Conservation (phyloP, 2,113 vertebrate genomes). For the Irena cyanogastra region DNA sequence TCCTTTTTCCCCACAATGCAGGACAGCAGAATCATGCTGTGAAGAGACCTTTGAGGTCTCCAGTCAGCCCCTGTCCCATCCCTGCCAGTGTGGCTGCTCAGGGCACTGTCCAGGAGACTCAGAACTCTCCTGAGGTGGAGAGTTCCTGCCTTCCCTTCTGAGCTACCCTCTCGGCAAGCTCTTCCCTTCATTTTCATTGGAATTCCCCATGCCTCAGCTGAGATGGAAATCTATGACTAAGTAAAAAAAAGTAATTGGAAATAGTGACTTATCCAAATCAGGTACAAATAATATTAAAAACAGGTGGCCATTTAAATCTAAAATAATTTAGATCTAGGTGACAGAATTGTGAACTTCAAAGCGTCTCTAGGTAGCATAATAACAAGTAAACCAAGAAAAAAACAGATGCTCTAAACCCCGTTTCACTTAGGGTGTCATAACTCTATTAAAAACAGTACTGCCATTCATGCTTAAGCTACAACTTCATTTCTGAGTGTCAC, state of each 20-base stretch:
- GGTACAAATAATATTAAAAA: background rate
- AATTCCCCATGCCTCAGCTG: background rate
- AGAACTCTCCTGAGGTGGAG: background rate
- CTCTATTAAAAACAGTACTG: background rate
- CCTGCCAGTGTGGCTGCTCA: background rate
- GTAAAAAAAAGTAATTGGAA: background rate
- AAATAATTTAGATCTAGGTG: background rate
- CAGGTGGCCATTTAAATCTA: background rate
- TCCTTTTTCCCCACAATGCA: too few species aligned
- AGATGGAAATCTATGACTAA: background rate
- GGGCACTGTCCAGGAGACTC: background rate
- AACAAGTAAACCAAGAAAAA: background rate
- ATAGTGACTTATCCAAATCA: background rate
- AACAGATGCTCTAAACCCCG: accelerated
- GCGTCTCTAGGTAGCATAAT: background rate
- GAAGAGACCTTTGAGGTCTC: background rate
- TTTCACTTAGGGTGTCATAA: background rate
- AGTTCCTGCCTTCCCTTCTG: background rate
- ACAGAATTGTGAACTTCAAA: background rate
- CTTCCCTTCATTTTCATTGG: background rate
- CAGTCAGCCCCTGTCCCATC: accelerated
- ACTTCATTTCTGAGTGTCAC: background rate
- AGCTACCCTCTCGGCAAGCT: background rate
- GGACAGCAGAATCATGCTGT: background rate
- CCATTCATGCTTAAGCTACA: background rate